Conservation (phyloP, 2,888 invertebrate genomes). For the Luperina nickerlii region DNA sequence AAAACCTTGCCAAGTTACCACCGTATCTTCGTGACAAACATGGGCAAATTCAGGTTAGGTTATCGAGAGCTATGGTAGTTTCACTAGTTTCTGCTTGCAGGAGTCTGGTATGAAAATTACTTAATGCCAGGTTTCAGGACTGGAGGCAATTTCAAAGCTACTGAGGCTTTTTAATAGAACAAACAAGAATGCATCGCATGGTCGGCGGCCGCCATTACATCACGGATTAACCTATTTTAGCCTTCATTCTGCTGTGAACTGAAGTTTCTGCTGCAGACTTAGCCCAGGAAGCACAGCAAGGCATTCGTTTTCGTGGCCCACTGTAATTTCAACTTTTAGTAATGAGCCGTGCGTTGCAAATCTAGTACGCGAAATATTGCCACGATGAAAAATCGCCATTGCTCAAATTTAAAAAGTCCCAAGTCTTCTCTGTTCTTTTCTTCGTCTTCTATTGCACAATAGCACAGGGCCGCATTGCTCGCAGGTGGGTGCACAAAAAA, state of each 20-base stretch:
- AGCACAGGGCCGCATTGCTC: constrained; percentile 73
- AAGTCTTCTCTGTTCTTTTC: constrained; percentile 61
- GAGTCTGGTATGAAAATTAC: neutral
- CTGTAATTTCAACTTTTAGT: neutral
- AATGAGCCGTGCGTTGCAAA: neutral
- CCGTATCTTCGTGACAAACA: neutral
- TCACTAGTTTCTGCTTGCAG: neutral
- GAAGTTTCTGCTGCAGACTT: neutral
- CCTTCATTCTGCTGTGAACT: neutral
- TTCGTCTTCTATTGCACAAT: constrained; percentile 82
- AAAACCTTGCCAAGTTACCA: too few species aligned
- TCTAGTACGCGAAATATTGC: neutral
- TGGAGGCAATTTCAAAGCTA: neutral
- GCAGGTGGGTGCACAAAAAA: constrained; percentile 86
- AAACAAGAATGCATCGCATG: neutral
- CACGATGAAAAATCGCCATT: neutral
- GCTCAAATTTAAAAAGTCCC: neutral
- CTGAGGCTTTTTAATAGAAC: too few species aligned
- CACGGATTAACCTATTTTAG: neutral
- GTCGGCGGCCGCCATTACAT: neutral
- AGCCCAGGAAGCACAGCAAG: neutral
- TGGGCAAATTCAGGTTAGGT: neutral
- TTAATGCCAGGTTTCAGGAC: neutral
- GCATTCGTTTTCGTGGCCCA: too few species aligned
- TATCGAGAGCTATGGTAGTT: neutral